These are phyloP conservation scores for Cyanistes caeruleus DNA, from an alignment of 2,113 vertebrate genomes.

Conservation along the genomic window DNA sequence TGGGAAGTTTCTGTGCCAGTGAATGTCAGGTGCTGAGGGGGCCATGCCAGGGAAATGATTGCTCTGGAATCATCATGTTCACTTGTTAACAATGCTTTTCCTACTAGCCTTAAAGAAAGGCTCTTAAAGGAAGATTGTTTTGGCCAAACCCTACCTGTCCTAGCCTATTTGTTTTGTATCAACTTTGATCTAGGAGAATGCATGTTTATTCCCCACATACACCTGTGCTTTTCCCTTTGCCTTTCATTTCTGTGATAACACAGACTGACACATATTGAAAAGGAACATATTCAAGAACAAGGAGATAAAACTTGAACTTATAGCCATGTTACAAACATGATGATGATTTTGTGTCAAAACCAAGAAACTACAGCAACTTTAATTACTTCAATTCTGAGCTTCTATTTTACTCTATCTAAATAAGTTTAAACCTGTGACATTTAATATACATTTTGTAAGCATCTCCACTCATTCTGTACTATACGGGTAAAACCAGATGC, in stretches of 20 bases:
- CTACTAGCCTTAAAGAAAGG: rapidly evolving
- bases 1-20: not conserved
- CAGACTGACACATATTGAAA: not conserved
- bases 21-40: not conserved
- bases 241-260: not conserved
- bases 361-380: not conserved
- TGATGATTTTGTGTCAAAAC: not conserved
- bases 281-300: not conserved
- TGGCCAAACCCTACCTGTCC: not conserved
- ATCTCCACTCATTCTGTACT: not conserved
- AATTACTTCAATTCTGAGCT: not conserved
- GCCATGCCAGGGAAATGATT: not conserved
- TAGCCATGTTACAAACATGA: not conserved
- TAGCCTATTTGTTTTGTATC: not conserved
- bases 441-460: not conserved
- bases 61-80: not conserved
- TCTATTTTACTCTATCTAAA: not conserved
- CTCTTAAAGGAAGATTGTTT: not conserved
- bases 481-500: not conserved
- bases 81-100: not conserved
- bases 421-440: not conserved
- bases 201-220: not conserved
- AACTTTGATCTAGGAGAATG: not conserved
- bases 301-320: not conserved
- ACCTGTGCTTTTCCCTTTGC: not conserved